Percentiles rank a stretch among this genome's conserved stretches.
phyloP scores from a whole-genome alignment of 2,888 invertebrate species.

The Eupithecia vulgata region DNA sequence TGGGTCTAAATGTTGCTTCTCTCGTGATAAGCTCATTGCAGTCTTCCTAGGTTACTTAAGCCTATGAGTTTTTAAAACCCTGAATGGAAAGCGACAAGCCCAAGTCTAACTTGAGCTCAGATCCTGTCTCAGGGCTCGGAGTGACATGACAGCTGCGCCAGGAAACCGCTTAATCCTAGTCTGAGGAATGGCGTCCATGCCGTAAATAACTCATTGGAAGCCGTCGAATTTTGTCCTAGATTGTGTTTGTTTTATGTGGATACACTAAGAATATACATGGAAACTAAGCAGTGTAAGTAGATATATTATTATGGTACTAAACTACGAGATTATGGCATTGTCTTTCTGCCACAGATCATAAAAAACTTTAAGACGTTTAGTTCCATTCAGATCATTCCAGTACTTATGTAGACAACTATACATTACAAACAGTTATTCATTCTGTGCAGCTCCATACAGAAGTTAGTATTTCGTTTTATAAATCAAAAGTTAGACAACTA shows the following conservation, averaged over 20 bases:
- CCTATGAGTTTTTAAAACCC: not conserved
- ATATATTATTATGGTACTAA: too few relatives aligned
- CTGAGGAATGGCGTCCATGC: conserved; percentile 17
- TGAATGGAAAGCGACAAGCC: not conserved
- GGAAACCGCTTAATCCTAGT: conserved; percentile 47
- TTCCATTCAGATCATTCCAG: not conserved
- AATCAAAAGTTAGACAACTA: conserved; percentile 29
- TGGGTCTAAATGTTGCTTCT: not conserved
- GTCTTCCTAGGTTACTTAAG: not conserved
- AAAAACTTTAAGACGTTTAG: not conserved
- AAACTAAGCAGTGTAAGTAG: not conserved
- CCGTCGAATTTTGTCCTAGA: not conserved
- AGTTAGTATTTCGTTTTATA: conserved; percentile 3
- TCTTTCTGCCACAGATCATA: not conserved
- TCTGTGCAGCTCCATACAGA: not conserved
- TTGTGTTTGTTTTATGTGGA: not conserved
- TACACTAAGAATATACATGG: not conserved
- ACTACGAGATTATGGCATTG: not conserved
- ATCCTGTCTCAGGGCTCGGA: conserved; percentile 18
- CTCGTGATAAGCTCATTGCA: not conserved
- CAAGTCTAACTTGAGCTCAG: conserved; percentile 11
- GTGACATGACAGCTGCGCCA: conserved; percentile 44
- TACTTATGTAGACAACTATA: not conserved
- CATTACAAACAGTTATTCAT: not conserved
- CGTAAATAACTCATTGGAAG: conserved; percentile 30